Base-by-base conservation (phyloP, 2,888 invertebrate species). In the Temnothorax ravouxi region DNA sequence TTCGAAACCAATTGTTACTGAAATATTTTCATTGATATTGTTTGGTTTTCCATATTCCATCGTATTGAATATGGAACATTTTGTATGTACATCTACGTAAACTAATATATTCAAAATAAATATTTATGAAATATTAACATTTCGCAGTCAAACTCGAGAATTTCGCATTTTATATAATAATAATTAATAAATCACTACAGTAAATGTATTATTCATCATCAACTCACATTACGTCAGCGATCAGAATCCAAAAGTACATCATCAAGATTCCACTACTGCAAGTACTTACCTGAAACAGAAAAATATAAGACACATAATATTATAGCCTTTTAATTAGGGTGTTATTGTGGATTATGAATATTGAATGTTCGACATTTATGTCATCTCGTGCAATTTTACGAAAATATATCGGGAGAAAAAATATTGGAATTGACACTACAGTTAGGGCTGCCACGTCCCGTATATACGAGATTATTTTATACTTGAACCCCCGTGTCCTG, bases 261-360 rank as follows among this genome's bases (percentile, higher is more conserved):
- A n/a, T 41, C 21, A n/a, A 41, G 41, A 54, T 76, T 25, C 2
- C 15, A 25, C 4, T 64, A 25, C 4, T 50, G 5, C 11, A 6
- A 38, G 21, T 64, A 77, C 77, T 77, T 44, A 77, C 77, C 77
- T 77, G 29, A 44, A 77, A 77, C 66, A 77, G 62, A 52, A 54
- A 77, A 41, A 66, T 15, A 44, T 38, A 77, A 66, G 0, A 15
- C 6, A 66, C 1, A 8, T 77, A 56, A 38, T 44, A n/a, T 9
- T 8, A 38, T 1, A 34, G 25, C 13, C 2, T 52, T 29, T 11
- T 11, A 29, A 59, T 59, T 44, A 74, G 18, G 3, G 41, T 54
- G 6, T 44, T 56, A 56, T 21, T 41, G 15, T 25, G 18, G 18
- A 72, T 15, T 41, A 59, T 41, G 6, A 41, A 13, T 41, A 56